Evolutionary conservation across 2,888 invertebrate genomes (phyloP), one percentile per base, ranked within the genome.

Genomic region (Toxonevra muliebris): DNA sequence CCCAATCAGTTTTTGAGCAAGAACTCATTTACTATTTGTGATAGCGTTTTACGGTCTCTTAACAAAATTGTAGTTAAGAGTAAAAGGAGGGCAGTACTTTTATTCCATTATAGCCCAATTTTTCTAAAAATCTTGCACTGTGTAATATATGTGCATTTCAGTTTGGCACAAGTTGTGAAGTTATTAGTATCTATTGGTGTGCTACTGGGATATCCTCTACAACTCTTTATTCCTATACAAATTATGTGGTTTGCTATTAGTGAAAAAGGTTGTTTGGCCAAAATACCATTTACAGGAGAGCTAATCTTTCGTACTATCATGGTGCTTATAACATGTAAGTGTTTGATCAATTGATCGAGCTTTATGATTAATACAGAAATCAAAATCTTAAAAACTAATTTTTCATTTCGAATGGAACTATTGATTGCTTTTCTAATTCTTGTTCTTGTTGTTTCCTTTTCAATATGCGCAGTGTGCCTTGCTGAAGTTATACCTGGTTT

Each of bases 151-250:
- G 11, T 59, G 42, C 45, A 3, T 66, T 87, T 12, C 86, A 95
- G 95, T 71, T 84, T 95, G 71, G 93, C 94, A 61, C 91, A 93
- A 84, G 88, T 89, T 64, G 94, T 97, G 5, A 93, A 94, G 82
- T 83, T 92, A 7, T 87, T 94, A 71, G 95, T 97, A 79, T 92
- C 94, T 0, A 71, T 94, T 55, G 95, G 95, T 17, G 94, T 98
- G 72, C 88, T 97, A 77, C 89, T 97, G 76, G 93, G 96, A 0
- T 98, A 97, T 84, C 93, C 96, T 2, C 89, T 98, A n/a, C 98
- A 98, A 87, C 93, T 98, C 82, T 97, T 97, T 85, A 96, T 98
- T 20, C 95, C 98, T 3, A 89, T 97, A 65, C 91, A 91, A 63
- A 93, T 98, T 71, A 90, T 96, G 66, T 96, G 95, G 94, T 95